These are phyloP conservation scores for Mycalesis mineus DNA, from an alignment of 2,888 invertebrate species.

Conservation along the genomic window DNA sequence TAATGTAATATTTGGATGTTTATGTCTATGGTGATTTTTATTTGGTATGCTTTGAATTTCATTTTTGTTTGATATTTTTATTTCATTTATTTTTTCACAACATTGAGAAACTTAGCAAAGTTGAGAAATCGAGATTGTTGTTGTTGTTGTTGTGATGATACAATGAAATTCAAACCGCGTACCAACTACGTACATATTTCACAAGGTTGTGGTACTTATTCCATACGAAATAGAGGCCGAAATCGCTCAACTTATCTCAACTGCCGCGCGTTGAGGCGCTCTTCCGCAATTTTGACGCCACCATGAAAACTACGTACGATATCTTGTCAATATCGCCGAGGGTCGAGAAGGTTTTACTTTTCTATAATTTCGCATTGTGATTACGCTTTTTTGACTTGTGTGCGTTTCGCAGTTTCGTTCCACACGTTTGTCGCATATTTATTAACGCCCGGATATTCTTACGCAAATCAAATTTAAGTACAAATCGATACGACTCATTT, in stretches of 20 bases:
- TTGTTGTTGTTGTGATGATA: too few species aligned
- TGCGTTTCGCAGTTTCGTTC: slow-evolving; percentile 8
- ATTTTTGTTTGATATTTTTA: slow-evolving; percentile 10
- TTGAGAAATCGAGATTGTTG: neutral
- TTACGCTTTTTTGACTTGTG: slow-evolving; percentile 14
- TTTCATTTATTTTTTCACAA: neutral
- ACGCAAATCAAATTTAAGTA: too few species aligned
- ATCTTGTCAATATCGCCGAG: slow-evolving; percentile 65
- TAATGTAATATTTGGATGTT: slow-evolving; percentile 28
- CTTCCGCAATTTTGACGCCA: slow-evolving; percentile 65
- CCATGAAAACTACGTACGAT: slow-evolving; percentile 62
- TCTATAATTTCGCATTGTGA: slow-evolving; percentile 31
- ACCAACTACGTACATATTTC: slow-evolving; percentile 7
- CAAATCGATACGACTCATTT: too few species aligned
- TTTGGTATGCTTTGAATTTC: slow-evolving; percentile 21
- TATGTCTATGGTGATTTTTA: slow-evolving; percentile 27
- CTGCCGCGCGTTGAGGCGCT: slow-evolving; percentile 67
- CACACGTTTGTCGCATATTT: slow-evolving; percentile 25
- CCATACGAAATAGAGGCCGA: slow-evolving; percentile 58
- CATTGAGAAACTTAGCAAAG: neutral
- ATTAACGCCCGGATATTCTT: slow-evolving; percentile 26
- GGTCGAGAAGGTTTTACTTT: slow-evolving; percentile 60
- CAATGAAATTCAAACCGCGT: slow-evolving; percentile 7
- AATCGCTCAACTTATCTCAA: slow-evolving; percentile 72
- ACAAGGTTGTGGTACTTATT: slow-evolving; percentile 48